Percentiles rank a stretch among this genome's conserved stretches.
Conservation (phyloP, 2,888 invertebrate genomes). For the Sphaeridia pumilis region DNA sequence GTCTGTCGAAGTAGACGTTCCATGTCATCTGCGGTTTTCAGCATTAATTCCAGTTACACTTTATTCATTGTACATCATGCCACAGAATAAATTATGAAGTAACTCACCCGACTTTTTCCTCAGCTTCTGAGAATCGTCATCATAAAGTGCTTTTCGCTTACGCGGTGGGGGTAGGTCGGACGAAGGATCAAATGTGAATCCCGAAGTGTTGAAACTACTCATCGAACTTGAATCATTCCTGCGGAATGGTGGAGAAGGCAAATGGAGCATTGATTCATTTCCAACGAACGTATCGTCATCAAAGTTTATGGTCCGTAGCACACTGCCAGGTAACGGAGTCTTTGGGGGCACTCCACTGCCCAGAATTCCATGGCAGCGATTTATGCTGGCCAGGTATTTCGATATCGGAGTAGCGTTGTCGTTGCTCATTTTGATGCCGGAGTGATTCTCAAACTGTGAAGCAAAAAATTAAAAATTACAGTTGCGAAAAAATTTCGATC, state of each 20-base stretch:
- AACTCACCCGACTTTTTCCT: conserved; percentile 22
- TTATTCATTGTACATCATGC: neutral
- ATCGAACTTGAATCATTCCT: conserved; percentile 9
- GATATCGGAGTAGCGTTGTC: conserved; percentile 14
- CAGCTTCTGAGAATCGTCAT: conserved; percentile 18
- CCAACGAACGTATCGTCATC: conserved; percentile 27
- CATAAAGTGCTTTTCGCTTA: conserved; percentile 16
- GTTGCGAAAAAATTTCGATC: no score
- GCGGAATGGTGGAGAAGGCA: conserved; percentile 15
- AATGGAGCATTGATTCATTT: conserved; percentile 21
- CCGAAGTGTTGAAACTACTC: conserved; percentile 1
- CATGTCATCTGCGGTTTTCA: conserved; percentile 23
- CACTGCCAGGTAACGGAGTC: neutral
- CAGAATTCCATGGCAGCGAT: conserved; percentile 9
- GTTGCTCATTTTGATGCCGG: conserved; percentile 8
- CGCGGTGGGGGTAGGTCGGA: conserved; percentile 2
- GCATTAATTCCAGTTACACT: no score
- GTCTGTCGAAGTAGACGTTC: conserved; percentile 27
- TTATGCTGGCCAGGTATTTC: conserved; percentile 14
- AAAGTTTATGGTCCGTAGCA: conserved; percentile 19
- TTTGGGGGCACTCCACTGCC: neutral
- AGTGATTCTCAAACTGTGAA: no score
- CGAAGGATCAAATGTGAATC: neutral
- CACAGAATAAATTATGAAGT: neutral
- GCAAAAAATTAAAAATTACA: no score